Base-by-base conservation (phyloP, 2,113 vertebrate genomes). In the Gnathonemus echidnorhynchus region DNA sequence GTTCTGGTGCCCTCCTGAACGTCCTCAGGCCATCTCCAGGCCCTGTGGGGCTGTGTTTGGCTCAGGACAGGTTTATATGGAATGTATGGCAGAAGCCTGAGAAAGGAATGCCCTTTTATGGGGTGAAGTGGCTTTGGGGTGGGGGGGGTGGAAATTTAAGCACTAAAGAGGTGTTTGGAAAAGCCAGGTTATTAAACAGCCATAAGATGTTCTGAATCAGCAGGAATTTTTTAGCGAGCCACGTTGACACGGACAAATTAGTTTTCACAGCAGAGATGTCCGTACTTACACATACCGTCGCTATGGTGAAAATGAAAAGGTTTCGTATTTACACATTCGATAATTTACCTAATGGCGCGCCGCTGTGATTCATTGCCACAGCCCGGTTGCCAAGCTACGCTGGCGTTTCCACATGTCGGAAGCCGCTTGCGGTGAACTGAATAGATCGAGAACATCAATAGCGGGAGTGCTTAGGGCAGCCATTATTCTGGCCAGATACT, bases 171-270 rank as follows among this genome's bases (percentile, higher is more conserved):
- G 52, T 27, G 4, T 66, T 24, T 58, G 39, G 8, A 66, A 56
- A 48, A 19, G 8, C n/a, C n/a, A n/a, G 62, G 27, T 42, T n/a
- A 87, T 88, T 58, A 62, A 49, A 15, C n/a, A 52, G 50, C 87
- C 39, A 7, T 90, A 84, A 88, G 85, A 90, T 88, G 88, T 90
- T 88, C 70, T 84, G 21, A 35, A 88, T 88, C 70, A 48, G 90
- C 74, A 35, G 89, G 77, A 85, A 58, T 2, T 50, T 58, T 70
- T 87, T 45, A 89, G 42, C 80, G 70, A 88, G 88, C 6, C 27
- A 66, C 45, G 42, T 88, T 70, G 83, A 88, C 87, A 35, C 77
- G n/a, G 88, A 89, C 88, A 83, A 85, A 88, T 90, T 46, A 85
- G 90, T 53, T 24, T 24, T 85, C 45, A 46, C 39, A 21, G 42